Evolutionary conservation across 2,113 vertebrate species (phyloP).

Genomic region (Chrysemys picta): DNA sequence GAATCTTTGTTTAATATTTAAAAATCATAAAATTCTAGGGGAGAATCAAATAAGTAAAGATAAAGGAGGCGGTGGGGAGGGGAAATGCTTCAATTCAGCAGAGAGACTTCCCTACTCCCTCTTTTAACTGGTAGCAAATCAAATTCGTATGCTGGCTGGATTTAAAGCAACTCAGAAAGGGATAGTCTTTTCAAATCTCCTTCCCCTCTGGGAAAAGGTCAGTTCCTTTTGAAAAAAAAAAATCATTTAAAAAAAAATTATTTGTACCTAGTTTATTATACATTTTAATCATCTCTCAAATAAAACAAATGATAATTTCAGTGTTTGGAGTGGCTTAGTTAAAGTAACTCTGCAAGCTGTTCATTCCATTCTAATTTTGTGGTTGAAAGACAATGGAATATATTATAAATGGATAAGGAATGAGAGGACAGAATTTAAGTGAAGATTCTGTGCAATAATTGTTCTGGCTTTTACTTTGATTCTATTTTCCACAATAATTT

Average conservation of each 20-base stretch:
- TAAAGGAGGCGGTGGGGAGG: not conserved
- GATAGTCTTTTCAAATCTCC: not conserved
- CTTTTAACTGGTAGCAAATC: not conserved
- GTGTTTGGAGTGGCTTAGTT: not conserved
- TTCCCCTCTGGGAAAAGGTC: not conserved
- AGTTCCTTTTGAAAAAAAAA: not conserved
- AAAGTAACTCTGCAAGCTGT: not conserved
- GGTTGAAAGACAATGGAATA: constrained; percentile 6
- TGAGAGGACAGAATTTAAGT: not conserved
- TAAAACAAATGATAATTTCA: not conserved
- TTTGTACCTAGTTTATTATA: not conserved
- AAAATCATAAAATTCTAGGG: not conserved
- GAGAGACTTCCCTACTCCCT: not conserved
- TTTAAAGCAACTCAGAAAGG: not conserved
- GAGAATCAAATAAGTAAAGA: not conserved
- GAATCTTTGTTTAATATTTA: not conserved
- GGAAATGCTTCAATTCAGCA: not conserved
- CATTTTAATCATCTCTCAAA: not conserved
- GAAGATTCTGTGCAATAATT: constrained; percentile 38
- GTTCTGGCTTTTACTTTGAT: not conserved
- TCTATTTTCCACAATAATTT: not conserved
- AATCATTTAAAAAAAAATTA: fast-evolving
- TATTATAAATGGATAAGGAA: not conserved
- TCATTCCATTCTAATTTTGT: not conserved
- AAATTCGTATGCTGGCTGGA: not conserved